Evolutionary conservation across 2,113 vertebrate genomes (phyloP), one percentile per base, ranked within the genome.

Genomic region (Alces alces): DNA sequence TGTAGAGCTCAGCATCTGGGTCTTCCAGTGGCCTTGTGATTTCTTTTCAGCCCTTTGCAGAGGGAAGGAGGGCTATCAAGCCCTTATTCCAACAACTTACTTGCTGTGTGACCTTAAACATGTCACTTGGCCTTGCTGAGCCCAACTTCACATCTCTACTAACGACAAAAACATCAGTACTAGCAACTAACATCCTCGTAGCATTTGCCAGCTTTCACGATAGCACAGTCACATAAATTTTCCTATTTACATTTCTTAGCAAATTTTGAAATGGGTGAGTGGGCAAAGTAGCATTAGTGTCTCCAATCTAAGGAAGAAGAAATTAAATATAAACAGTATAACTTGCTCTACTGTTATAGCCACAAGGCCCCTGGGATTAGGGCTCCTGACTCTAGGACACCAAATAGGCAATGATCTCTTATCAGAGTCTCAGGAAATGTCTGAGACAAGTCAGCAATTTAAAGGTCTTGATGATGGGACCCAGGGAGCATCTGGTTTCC

Each of bases 341-440:
- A 60, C 84, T 55, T 50, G 96, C 30, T n/a, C 43, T 60, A 2
- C 39, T 17, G 5, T 43, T 52, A 54, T 6, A 76, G 88, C 86
- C 61, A 60, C 50, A 19, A 0, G 50, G 21, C 33, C 50, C 57
- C 66, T n/a, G 47, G 84, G 83, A 50, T 47, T 66, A 36, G 25
- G 52, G 60, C 30, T 83, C 85, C 60, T 9, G 58, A 66, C 50
- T 45, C 43, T 4, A 82, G 82, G 86, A 86, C 47, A 73, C 66
- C 33, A 86, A 36, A 39, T 8, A 82, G 82, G 95, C 50, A 86
- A 4, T 3, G 11, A 54, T 85, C 58, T 95, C 47, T 94, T 85
- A 92, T 70, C 89, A 36, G 90, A 54, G 16, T 93, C 60, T 95
- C 58, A 73, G 66, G 90, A 97, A 94, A 80, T 19, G 36, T 28